Evolutionary conservation across 2,888 invertebrate genomes (phyloP).

Genomic region (Rhamnusium bicolor): DNA sequence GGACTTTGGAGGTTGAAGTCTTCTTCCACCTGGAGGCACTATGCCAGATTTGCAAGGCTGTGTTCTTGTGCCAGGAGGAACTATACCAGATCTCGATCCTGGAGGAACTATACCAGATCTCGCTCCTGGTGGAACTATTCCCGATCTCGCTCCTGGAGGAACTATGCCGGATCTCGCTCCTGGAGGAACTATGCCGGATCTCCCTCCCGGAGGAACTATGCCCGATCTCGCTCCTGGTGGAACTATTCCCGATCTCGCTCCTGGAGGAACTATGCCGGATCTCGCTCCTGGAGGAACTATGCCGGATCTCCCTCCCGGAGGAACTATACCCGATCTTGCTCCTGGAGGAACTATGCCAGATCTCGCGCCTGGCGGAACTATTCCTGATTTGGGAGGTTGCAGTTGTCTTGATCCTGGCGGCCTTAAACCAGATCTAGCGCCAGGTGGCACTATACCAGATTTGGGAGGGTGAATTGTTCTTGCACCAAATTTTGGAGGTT

Average conservation of each 20-base stretch:
- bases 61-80: not conserved
- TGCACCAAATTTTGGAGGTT: not conserved
- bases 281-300: not conserved
- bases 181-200: not conserved
- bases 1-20: not conserved
- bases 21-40: not conserved
- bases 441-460: not conserved
- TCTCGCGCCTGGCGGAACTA: not conserved
- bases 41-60: not conserved
- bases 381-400: not conserved
- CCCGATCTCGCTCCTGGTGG: not conserved
- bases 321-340: not conserved
- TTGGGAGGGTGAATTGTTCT: not conserved
- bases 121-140: not conserved
- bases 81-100: not conserved
- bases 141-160: not conserved
- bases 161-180: not conserved
- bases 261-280: not conserved
- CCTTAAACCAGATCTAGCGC: not conserved
- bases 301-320: not conserved
- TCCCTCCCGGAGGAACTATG: not conserved
- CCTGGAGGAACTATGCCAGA: not conserved
- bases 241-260: not conserved
- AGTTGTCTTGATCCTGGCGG: not conserved
- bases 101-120: not conserved